Conservation (phyloP, 2,113 vertebrate genomes). For the Nyctibius bracteatus region DNA sequence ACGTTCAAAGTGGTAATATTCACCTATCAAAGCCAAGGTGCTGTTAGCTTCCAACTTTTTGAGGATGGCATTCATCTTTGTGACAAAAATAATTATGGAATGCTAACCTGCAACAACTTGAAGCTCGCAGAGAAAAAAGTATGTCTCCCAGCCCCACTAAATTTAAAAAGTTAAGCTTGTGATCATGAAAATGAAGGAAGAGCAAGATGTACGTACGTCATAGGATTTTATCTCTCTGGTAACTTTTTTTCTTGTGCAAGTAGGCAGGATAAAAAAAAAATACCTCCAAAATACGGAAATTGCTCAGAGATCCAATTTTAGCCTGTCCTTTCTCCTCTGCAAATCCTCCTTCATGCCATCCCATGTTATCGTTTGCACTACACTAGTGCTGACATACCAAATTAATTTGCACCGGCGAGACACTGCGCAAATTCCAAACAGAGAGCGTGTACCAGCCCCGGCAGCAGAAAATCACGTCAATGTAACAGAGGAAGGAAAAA, state of each 20-base stretch:
- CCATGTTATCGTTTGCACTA: neutral
- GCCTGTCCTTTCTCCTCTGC: neutral
- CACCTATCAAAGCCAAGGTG: constrained; percentile 26
- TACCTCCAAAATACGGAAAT: neutral
- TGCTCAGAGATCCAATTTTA: neutral
- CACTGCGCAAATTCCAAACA: neutral
- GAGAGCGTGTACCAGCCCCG: rapidly evolving
- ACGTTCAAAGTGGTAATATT: constrained; percentile 29
- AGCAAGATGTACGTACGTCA: neutral
- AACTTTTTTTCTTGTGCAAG: neutral
- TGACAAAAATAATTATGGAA: constrained; percentile 56
- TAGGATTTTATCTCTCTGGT: neutral
- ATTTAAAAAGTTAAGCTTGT: neutral
- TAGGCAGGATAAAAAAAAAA: neutral
- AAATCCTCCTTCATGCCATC: neutral
- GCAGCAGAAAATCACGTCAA: neutral
- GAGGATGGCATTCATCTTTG: constrained; percentile 49
- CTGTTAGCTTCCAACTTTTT: constrained; percentile 32
- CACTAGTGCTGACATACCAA: neutral
- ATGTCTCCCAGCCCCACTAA: neutral
- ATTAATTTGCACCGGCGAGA: neutral
- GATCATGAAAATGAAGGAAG: neutral
- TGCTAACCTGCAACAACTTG: neutral
- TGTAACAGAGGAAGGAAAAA: rapidly evolving
- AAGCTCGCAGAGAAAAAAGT: neutral